Conservation (phyloP, 2,113 vertebrate species). For the Scytalopus superciliaris region DNA sequence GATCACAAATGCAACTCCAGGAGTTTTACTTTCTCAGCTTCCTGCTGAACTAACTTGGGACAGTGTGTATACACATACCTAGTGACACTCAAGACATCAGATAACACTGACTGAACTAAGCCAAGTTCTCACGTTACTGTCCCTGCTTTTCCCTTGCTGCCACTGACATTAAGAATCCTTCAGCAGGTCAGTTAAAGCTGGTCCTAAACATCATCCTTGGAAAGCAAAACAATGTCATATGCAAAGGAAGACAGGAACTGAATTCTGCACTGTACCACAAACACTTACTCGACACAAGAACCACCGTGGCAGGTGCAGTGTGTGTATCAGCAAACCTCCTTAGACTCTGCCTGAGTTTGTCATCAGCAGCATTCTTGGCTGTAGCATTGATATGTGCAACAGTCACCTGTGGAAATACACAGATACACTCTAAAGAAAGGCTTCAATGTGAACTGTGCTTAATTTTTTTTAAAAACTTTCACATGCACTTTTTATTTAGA, state of each 20-base stretch:
- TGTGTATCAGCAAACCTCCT: conserved; percentile 96
- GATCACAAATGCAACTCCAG: not conserved
- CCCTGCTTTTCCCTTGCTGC: not conserved
- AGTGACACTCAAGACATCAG: not conserved
- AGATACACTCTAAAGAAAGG: not conserved
- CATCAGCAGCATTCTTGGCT: conserved; percentile 98
- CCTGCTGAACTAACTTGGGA: not conserved
- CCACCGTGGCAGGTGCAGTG: conserved; percentile 92
- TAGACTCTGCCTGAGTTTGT: conserved; percentile 95
- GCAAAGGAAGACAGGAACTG: not conserved
- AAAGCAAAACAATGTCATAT: not conserved
- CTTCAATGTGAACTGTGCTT: not conserved
- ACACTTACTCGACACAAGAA: conserved; percentile 93
- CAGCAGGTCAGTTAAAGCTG: not conserved
- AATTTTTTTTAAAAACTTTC: rapidly evolving
- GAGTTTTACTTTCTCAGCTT: not conserved
- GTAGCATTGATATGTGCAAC: conserved; percentile 98
- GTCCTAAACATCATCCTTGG: not conserved
- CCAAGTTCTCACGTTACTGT: not conserved
- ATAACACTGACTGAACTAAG: not conserved
- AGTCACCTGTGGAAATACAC: conserved; percentile 82
- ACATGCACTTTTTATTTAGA: not conserved
- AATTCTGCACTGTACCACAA: not conserved
- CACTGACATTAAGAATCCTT: not conserved
- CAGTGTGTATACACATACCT: not conserved